Conservation (phyloP, 2,797 vertebrate genomes). For the Parambassis ranga region DNA sequence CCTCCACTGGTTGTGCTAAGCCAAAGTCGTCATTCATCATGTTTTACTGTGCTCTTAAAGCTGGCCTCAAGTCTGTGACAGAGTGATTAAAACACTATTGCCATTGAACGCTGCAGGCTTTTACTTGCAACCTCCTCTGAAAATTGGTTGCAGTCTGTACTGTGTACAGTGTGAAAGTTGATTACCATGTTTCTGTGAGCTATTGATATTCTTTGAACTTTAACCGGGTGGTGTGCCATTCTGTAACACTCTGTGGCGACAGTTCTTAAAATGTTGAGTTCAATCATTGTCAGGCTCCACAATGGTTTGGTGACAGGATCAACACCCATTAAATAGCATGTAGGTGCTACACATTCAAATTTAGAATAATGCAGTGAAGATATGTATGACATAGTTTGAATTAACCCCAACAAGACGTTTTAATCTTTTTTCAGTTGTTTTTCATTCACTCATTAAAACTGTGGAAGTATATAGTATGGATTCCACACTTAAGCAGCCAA, state of each 20-base stretch:
- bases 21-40: constrained; percentile 67
- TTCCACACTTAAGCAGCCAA: too few species aligned
- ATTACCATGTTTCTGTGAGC: constrained; percentile 56
- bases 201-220: constrained; percentile 69
- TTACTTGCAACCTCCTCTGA: constrained; percentile 53
- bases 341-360: not conserved
- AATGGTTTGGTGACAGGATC: not conserved
- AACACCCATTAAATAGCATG: not conserved
- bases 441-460: too few species aligned
- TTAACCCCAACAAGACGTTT: accelerated
- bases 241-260: constrained; percentile 9
- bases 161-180: constrained; percentile 45
- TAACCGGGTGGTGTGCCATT: constrained; percentile 12
- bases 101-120: constrained; percentile 47
- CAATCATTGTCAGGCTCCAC: constrained; percentile 38
- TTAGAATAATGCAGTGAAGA: not conserved
- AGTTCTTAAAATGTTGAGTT: constrained; percentile 34
- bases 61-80: constrained; percentile 56
- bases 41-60: constrained; percentile 63
- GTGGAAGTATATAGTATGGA: too few species aligned
- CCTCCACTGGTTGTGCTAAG: constrained; percentile 47
- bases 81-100: constrained; percentile 75
- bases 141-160: constrained; percentile 44
- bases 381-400: not conserved
- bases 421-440: too few species aligned